Evolutionary conservation across 30 jellyfish, hydroid and myxozoan genomes (phyloP), one percentile per base, ranked within the genome.

Genomic region (Hydra vulgaris): DNA sequence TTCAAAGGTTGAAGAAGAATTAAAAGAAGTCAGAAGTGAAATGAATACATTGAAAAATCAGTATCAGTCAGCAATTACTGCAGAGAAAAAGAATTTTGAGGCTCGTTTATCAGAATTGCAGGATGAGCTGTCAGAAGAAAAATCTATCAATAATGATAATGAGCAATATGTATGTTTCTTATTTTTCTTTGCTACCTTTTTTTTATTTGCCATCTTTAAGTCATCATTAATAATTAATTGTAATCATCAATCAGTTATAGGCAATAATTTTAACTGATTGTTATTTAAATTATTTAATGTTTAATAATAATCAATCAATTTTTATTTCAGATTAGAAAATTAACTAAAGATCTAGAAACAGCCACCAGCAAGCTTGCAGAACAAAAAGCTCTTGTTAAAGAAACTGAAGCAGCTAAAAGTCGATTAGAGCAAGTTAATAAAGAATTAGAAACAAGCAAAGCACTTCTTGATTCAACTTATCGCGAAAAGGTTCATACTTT

Each of bases 1-100:
- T 23, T 0, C 69, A 17, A 7, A 80, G 87, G 87, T 82, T 23
- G 87, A 80, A 70, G 87, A 80, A 0, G 87, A 80, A 80, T 84
- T 70, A 8, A 26, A 23, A 21, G 87, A 80, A 23, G 27, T 80
- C 70, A 55, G 52, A 26, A 72, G 71, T 27, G 87, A 80, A 66
- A n/a, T 68, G 71, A 17, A 7, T 66, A 71, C 87, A 8, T 17
- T 52, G 21, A 80, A 80, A 26, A 80, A 53, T 69, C 71, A 23
- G 21, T 74, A 27, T 67, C 70, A 55, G 67, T n/a, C 24, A 0
- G 66, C 69, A 1, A 74, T 74, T 18, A 19, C 52, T 23, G 82
- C 68, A n/a, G 87, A 80, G 72, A 80, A 80, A 25, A 21, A 74
- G 27, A 27, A 20, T 15, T n/a, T 80, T 19, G 87, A 80, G 18